phyloP scores from a whole-genome alignment of 2,888 invertebrate genomes.

The Drosophila robusta region DNA sequence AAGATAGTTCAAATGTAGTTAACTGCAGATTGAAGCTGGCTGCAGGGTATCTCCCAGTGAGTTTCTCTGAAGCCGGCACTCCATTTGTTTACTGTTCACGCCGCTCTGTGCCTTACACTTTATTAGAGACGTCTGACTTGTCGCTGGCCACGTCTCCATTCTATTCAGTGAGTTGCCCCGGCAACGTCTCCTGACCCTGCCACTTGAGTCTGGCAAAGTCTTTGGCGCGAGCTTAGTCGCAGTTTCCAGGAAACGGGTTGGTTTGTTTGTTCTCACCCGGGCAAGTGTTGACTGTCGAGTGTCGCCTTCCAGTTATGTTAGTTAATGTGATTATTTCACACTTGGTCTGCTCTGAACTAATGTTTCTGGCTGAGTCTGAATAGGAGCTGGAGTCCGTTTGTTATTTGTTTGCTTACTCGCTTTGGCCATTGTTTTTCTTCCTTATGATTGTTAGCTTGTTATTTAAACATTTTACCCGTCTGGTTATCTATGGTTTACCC shows the following conservation, averaged over 20 bases:
- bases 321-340: conserved; percentile 78
- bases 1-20: no score
- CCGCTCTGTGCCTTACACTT: conserved; percentile 6
- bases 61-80: background rate
- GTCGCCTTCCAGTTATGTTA: conserved; percentile 47
- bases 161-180: background rate
- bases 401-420: conserved; percentile 48
- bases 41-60: background rate
- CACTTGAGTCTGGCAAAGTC: no score
- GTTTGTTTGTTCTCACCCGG: conserved; percentile 30
- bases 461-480: conserved; percentile 21
- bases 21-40: background rate
- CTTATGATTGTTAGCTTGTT: conserved; percentile 12
- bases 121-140: conserved; percentile 42
- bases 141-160: conserved; percentile 10
- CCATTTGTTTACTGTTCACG: background rate
- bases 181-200: conserved; percentile 6
- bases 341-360: conserved; percentile 68
- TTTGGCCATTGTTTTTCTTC: conserved; percentile 37
- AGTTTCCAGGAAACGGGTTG: background rate
- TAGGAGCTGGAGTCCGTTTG: conserved; percentile 5
- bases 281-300: conserved; percentile 48
- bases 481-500: conserved; percentile 3
- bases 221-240: no score
- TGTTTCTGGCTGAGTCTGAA: conserved; percentile 13